These are phyloP conservation scores for Drosophila busckii DNA, from an alignment of 1,140 invertebrate species.

Conservation along the genomic window DNA sequence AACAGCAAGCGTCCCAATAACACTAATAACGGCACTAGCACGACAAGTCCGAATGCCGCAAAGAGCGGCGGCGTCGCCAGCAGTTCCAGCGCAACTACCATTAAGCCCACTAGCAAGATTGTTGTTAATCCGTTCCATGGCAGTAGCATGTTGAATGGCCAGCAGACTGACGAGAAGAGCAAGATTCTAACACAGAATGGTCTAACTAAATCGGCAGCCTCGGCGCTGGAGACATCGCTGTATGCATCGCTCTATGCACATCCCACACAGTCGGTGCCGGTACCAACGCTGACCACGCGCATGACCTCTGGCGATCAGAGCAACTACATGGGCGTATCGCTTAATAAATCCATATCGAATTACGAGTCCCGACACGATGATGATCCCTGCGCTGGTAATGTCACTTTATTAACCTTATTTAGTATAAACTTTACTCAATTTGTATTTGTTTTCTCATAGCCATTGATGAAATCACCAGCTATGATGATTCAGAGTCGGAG, in stretches of 20 bases:
- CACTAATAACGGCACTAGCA: conserved; percentile 7
- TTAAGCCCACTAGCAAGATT: conserved; percentile 59
- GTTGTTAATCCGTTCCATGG: conserved; percentile 77
- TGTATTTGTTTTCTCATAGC: conserved; percentile 25
- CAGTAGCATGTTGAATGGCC: conserved; percentile 63
- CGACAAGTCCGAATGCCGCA: conserved; percentile 27
- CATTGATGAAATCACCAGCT: conserved; percentile 67
- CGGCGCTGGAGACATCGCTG: conserved; percentile 66
- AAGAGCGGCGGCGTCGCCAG: conserved; percentile 5
- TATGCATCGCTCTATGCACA: conserved; percentile 65
- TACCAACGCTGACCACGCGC: conserved; percentile 17
- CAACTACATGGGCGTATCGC: conserved; percentile 56
- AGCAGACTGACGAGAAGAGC: conserved; percentile 63
- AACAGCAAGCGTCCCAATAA: conserved; percentile 34
- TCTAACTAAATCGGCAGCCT: conserved; percentile 66
- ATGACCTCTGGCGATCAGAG: conserved; percentile 32
- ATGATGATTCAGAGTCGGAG: conserved; percentile 70
- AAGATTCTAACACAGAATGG: conserved; percentile 71
- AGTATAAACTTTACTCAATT: neutral
- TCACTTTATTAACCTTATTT: no score
- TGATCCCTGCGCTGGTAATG: conserved; percentile 63
- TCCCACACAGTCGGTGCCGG: conserved; percentile 14
- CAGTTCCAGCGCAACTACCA: conserved; percentile 35
- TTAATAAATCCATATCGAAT: conserved; percentile 51
- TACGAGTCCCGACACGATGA: conserved; percentile 48